Evolutionary conservation across 2,113 vertebrate species (phyloP).

Genomic region (Leptobrachium leishanense): DNA sequence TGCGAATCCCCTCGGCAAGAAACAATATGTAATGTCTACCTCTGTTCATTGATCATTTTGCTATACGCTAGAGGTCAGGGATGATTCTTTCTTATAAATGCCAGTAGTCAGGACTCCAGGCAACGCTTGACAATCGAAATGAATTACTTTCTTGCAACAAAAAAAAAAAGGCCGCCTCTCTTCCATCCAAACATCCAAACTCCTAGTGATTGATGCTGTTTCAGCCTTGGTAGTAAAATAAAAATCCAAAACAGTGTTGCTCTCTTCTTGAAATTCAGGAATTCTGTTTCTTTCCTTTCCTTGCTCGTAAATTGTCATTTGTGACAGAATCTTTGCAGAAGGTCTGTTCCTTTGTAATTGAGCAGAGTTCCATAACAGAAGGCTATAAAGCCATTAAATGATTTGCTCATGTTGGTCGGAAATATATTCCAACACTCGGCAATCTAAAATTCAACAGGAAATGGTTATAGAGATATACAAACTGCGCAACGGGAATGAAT

Average conservation of each 20-base stretch:
- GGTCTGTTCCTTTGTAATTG: constrained; percentile 42
- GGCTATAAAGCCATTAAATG: constrained; percentile 39
- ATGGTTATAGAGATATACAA: constrained; percentile 29
- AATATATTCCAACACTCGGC: constrained; percentile 33
- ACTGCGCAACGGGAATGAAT: constrained; percentile 29
- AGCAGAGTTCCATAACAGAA: constrained; percentile 39
- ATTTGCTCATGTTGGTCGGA: constrained; percentile 27
- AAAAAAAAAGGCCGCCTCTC: constrained; percentile 18
- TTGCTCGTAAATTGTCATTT: constrained; percentile 34
- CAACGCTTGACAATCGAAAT: constrained; percentile 31
- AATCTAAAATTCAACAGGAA: constrained; percentile 36
- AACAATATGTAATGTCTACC: constrained; percentile 14
- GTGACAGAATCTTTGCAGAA: constrained; percentile 21
- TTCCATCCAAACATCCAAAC: constrained; percentile 16
- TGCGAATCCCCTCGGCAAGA: background rate
- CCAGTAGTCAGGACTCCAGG: constrained; percentile 16
- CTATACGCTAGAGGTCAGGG: constrained; percentile 26
- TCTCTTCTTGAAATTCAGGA: constrained; percentile 8
- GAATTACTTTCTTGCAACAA: constrained; percentile 27
- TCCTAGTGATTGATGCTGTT: constrained; percentile 32
- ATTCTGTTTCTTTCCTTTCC: background rate
- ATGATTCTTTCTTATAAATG: constrained; percentile 40
- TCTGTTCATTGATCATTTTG: constrained; percentile 16
- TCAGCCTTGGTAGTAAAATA: constrained; percentile 18
- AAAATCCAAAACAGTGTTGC: constrained; percentile 2